A percentile compares a stretch with the other conserved stretches of the same genome.
Evolutionary conservation across 1,140 invertebrate species (phyloP).

Genomic region (Drosophila asahinai): DNA sequence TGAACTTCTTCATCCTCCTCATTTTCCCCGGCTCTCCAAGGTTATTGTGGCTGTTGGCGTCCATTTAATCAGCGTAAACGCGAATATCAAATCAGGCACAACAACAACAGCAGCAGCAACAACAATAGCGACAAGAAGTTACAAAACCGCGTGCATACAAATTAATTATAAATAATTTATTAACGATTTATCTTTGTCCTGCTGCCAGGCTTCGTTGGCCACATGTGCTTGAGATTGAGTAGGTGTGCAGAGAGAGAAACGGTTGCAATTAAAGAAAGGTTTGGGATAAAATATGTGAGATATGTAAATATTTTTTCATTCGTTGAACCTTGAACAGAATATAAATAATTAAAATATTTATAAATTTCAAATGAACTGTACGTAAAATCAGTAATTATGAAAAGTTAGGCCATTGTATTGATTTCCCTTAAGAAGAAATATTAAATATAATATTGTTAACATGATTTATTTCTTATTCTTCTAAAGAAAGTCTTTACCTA

Average conservation of each 20-base stretch:
- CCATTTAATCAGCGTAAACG: conserved; percentile 82
- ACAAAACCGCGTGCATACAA: conserved; percentile 78
- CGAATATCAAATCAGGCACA: conserved; percentile 77
- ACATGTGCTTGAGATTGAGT: conserved; percentile 65
- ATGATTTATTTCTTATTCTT: too few relatives aligned
- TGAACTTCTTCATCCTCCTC: conserved; percentile 22
- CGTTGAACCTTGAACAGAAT: too few relatives aligned
- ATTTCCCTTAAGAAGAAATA: too few relatives aligned
- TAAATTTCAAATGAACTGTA: too few relatives aligned
- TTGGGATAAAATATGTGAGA: too few relatives aligned
- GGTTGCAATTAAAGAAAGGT: neutral
- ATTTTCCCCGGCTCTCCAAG: conserved; percentile 6
- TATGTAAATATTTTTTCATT: too few relatives aligned
- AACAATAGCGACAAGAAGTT: conserved; percentile 36
- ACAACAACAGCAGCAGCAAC: conserved; percentile 15
- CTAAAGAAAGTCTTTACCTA: too few relatives aligned
- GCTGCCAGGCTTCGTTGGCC: conserved; percentile 44
- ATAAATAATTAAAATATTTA: too few relatives aligned
- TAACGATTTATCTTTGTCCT: conserved; percentile 83
- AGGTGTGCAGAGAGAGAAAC: conserved; percentile 21
- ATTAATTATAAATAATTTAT: conserved; percentile 84
- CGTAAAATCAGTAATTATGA: too few relatives aligned
- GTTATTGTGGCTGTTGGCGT: conserved; percentile 54
- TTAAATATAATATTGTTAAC: too few relatives aligned
- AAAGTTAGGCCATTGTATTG: too few relatives aligned